phyloP scores from a whole-genome alignment of 2,888 invertebrate genomes.

The Pyrgus malvae region DNA sequence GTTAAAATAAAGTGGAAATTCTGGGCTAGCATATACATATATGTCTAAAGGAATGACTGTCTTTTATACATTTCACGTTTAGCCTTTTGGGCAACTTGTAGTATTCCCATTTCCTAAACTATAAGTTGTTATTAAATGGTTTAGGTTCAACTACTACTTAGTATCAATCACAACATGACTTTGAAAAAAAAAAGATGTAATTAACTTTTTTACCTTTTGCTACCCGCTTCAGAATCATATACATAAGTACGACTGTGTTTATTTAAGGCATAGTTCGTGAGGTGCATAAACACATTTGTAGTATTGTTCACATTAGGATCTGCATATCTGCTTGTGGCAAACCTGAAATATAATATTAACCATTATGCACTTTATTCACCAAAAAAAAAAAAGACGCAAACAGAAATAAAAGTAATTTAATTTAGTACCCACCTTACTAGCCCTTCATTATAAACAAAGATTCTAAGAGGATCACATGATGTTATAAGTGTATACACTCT shows the following conservation, averaged over 20 bases:
- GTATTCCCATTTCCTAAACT: too few species aligned
- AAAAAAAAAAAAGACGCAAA: neutral
- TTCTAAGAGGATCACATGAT: slow-evolving; percentile 93
- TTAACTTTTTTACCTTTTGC: slow-evolving; percentile 85
- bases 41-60: too few species aligned
- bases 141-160: too few species aligned
- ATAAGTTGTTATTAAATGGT: too few species aligned
- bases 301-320: slow-evolving; percentile 92
- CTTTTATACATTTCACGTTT: too few species aligned
- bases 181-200: neutral
- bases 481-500: slow-evolving; percentile 94
- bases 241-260: slow-evolving; percentile 94
- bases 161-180: too few species aligned
- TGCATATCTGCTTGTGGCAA: slow-evolving; percentile 93
- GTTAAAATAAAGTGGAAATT: too few species aligned
- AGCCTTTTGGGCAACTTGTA: too few species aligned
- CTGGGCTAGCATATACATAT: too few species aligned
- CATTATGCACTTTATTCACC: neutral
- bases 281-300: slow-evolving; percentile 95
- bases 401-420: neutral
- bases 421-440: slow-evolving; percentile 84
- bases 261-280: slow-evolving; percentile 97
- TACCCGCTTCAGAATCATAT: slow-evolving; percentile 92
- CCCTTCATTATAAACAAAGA: slow-evolving; percentile 96
- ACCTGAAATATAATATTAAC: slow-evolving; percentile 70